phyloP scores from a whole-genome alignment of 2,113 vertebrate genomes.

The Galbula dea region DNA sequence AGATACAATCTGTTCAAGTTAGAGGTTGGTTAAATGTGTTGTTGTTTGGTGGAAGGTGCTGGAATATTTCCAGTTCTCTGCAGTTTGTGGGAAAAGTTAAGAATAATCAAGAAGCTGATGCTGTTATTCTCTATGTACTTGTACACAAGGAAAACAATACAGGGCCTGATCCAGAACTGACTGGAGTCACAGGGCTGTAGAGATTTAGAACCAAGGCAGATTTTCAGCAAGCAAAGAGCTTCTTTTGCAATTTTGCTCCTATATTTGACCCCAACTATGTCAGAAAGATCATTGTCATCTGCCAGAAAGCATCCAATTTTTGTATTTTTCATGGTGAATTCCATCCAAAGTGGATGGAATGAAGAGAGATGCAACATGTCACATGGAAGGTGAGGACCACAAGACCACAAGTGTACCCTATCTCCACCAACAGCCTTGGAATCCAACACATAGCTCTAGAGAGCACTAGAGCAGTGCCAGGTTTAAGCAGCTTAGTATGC shows the following conservation, averaged over 20 bases:
- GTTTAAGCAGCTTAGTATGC: background rate
- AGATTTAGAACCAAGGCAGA: background rate
- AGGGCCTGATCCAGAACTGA: background rate
- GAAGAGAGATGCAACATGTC: background rate
- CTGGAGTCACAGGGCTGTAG: background rate
- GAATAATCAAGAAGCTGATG: background rate
- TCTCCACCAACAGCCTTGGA: too few relatives aligned
- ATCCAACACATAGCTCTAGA: too few relatives aligned
- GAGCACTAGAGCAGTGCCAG: background rate
- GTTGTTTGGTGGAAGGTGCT: background rate
- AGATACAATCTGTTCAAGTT: background rate
- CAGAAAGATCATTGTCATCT: background rate
- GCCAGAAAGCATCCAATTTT: background rate
- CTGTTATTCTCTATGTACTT: background rate
- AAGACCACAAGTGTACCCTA: too few relatives aligned
- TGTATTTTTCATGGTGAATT: slow-evolving; percentile 14
- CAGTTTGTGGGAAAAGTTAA: background rate
- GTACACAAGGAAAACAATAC: background rate
- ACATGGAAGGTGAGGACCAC: background rate
- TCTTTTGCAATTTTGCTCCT: background rate
- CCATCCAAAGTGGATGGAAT: background rate
- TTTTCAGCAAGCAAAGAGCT: background rate
- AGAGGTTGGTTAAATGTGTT: background rate
- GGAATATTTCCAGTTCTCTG: background rate
- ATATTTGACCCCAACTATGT: background rate